Percentiles rank a stretch among this genome's conserved stretches.
phyloP scores from a whole-genome alignment of 2,797 vertebrate genomes.

The Falco rusticolus region DNA sequence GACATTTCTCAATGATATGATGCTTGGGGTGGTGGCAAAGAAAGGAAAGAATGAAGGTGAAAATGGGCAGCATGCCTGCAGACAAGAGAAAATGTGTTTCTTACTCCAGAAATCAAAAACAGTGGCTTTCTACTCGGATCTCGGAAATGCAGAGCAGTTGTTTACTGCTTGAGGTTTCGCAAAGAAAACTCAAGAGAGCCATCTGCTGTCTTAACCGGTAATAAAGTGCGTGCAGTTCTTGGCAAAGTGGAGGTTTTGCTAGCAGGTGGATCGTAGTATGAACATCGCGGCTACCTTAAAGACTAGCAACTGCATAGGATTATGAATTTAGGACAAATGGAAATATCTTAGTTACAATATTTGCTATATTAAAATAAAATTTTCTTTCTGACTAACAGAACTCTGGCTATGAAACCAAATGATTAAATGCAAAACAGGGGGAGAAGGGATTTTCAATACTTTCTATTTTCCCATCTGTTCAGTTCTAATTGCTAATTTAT shows the following conservation, averaged over 20 bases:
- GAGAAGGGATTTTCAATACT: not conserved
- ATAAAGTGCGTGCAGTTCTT: slow-evolving; percentile 75
- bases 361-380: not conserved
- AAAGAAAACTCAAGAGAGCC: slow-evolving; percentile 97
- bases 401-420: not conserved
- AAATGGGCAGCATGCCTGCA: not conserved
- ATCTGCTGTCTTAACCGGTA: slow-evolving; percentile 94
- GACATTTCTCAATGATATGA: not conserved
- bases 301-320: not conserved
- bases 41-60: not conserved
- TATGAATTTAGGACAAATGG: not conserved
- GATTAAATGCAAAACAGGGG: not conserved
- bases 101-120: slow-evolving; percentile 27
- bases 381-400: not conserved
- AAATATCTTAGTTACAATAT: not conserved
- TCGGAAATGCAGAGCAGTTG: slow-evolving; percentile 65
- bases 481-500: not conserved
- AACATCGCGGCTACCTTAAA: not conserved
- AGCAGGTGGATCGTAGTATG: not conserved
- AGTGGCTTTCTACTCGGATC: slow-evolving; percentile 41
- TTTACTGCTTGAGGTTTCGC: slow-evolving; percentile 71
- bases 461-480: not conserved
- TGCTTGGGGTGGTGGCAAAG: not conserved
- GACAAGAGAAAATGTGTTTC: not conserved
- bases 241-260: not conserved